Percentiles rank a stretch among this genome's conserved stretches.
Conservation (phyloP, 2,888 invertebrate species). For the Cacoxenus indagator region DNA sequence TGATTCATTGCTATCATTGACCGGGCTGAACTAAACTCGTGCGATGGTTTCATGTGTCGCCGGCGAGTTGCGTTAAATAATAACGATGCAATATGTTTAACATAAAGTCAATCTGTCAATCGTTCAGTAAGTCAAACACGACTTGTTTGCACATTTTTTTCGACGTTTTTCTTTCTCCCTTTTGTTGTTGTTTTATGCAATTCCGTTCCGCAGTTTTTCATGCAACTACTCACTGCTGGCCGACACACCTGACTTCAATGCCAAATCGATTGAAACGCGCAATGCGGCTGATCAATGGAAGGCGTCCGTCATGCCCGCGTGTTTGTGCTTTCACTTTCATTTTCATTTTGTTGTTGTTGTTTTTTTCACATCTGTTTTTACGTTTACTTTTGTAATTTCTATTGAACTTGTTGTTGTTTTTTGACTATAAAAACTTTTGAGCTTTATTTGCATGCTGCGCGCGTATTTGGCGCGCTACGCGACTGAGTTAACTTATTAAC, state of each 20-base stretch:
- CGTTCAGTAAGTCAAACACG: constrained; percentile 42
- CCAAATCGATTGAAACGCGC: constrained; percentile 27
- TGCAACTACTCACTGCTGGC: too few relatives aligned
- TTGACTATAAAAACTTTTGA: neutral
- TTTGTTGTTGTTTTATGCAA: constrained; percentile 10
- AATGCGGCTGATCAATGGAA: constrained; percentile 12
- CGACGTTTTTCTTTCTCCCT: constrained; percentile 23
- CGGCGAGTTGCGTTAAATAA: constrained; percentile 45
- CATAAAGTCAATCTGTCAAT: constrained; percentile 42
- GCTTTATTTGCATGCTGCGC: constrained; percentile 5
- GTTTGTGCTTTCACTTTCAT: constrained; percentile 54
- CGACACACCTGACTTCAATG: constrained; percentile 54
- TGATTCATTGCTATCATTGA: too few relatives aligned
- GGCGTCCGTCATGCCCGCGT: neutral
- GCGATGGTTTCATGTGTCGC: too few relatives aligned
- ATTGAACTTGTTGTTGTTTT: constrained; percentile 2
- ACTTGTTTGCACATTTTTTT: constrained; percentile 27
- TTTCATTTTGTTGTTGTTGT: constrained; percentile 23
- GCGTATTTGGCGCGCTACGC: constrained; percentile 21
- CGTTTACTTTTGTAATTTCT: constrained; percentile 23
- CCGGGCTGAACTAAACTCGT: too few relatives aligned
- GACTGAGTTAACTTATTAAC: constrained; percentile 7
- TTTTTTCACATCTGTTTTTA: constrained; percentile 30
- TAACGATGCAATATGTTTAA: constrained; percentile 41
- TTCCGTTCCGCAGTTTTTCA: constrained; percentile 41